Conservation (phyloP, 2,888 invertebrate species). For the Phania funesta region DNA sequence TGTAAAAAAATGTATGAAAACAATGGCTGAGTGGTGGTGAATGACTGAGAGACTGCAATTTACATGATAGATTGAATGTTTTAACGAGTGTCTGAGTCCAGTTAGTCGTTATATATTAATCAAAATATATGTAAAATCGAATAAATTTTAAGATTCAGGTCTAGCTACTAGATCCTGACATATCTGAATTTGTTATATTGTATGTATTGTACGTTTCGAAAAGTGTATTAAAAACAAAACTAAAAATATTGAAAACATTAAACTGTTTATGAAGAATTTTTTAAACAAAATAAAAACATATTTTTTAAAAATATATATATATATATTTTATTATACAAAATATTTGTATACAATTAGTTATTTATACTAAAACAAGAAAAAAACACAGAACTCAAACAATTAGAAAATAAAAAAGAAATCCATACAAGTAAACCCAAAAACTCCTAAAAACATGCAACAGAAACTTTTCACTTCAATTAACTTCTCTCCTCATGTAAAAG, state of each 20-base stretch:
- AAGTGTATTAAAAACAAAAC: constrained; percentile 43
- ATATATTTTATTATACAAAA: constrained; percentile 67
- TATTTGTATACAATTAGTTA: constrained; percentile 68
- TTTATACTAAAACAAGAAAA: constrained; percentile 22
- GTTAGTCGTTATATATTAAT: constrained; percentile 52
- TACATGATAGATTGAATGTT: constrained; percentile 19
- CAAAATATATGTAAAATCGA: neutral
- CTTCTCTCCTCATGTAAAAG: constrained; percentile 58
- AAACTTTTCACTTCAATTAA: constrained; percentile 69
- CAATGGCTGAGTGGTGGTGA: neutral
- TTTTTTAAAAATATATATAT: constrained; percentile 56
- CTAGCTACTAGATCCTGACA: constrained; percentile 56
- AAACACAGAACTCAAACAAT: neutral
- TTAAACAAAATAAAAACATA: constrained; percentile 53
- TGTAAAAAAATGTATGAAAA: constrained; percentile 20
- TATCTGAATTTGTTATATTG: constrained; percentile 63
- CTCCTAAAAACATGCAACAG: constrained; percentile 42
- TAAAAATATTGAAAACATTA: constrained; percentile 30
- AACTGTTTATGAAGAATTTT: constrained; percentile 64
- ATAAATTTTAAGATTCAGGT: constrained; percentile 24
- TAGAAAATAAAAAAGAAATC: constrained; percentile 9
- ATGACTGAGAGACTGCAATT: constrained; percentile 3
- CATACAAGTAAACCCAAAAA: constrained; percentile 58
- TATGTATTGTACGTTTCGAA: constrained; percentile 61
- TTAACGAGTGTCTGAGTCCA: constrained; percentile 63